Conservation (phyloP, 2,797 vertebrate species). For the Poecilia picta region DNA sequence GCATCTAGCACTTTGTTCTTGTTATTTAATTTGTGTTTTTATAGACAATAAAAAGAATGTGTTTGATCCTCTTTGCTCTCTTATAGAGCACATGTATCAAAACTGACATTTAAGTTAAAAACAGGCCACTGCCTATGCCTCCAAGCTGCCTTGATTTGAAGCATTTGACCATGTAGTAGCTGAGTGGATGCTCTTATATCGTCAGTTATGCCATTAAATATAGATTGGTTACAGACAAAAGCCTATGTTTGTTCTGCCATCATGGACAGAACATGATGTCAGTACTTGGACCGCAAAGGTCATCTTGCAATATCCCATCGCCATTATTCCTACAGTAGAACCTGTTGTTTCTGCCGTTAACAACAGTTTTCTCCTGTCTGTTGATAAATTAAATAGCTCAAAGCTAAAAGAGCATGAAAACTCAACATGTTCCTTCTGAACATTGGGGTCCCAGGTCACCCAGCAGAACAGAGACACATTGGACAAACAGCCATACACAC, state of each 20-base stretch:
- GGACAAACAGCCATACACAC: background rate
- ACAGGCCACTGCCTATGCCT: background rate
- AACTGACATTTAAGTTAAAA: slow-evolving; percentile 2
- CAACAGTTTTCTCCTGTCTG: background rate
- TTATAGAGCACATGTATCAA: background rate
- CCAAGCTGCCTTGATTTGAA: background rate
- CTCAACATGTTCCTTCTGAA: background rate
- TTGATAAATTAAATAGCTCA: background rate
- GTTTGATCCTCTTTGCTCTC: background rate
- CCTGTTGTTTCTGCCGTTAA: background rate
- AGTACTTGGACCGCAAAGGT: background rate
- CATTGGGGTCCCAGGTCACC: background rate
- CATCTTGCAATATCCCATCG: background rate
- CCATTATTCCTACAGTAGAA: background rate
- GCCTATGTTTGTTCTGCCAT: background rate
- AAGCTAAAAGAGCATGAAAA: background rate
- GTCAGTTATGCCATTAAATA: slow-evolving; percentile 7
- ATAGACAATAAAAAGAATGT: background rate
- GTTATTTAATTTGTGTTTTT: background rate
- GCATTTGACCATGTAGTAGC: background rate
- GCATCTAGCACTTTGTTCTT: too few relatives aligned
- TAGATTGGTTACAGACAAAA: slow-evolving; percentile 1
- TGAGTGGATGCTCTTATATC: slow-evolving; percentile 9
- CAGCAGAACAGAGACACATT: background rate
- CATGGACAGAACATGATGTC: background rate